These are phyloP conservation scores for Hypercompe scribonia DNA, from an alignment of 2,888 invertebrate genomes.

Conservation along the genomic window DNA sequence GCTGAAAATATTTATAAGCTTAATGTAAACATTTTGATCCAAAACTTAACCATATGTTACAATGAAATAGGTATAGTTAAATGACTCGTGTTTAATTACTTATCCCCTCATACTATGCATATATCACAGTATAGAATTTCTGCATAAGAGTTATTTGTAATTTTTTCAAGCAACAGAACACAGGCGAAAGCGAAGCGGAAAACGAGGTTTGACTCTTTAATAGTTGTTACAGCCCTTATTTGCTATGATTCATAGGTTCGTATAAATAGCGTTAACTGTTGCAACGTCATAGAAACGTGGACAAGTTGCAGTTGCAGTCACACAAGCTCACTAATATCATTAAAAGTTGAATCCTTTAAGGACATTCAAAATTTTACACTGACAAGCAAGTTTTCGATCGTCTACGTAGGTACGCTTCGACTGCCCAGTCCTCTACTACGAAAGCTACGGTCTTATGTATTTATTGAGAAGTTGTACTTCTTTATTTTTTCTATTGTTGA, in stretches of 20 bases:
- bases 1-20: too few relatives aligned
- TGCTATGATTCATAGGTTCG: slow-evolving; percentile 16
- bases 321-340: background rate
- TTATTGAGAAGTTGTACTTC: background rate
- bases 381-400: slow-evolving; percentile 7
- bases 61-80: background rate
- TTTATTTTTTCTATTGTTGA: background rate
- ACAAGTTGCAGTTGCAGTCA: background rate
- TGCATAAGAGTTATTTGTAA: slow-evolving; percentile 26
- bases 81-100: background rate
- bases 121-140: slow-evolving; percentile 16
- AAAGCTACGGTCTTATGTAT: background rate
- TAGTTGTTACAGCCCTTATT: slow-evolving; percentile 23
- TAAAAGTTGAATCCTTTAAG: background rate
- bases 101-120: slow-evolving; percentile 13
- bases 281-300: background rate
- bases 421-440: too few relatives aligned
- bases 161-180: slow-evolving; percentile 30
- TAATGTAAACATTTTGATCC: too few relatives aligned
- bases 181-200: slow-evolving; percentile 21
- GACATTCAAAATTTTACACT: background rate
- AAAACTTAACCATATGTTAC: background rate
- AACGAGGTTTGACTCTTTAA: slow-evolving; percentile 29
- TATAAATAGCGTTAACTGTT: background rate
- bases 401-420: background rate